Evolutionary conservation across 2,888 invertebrate species (phyloP).

Genomic region (Brenthis ino): DNA sequence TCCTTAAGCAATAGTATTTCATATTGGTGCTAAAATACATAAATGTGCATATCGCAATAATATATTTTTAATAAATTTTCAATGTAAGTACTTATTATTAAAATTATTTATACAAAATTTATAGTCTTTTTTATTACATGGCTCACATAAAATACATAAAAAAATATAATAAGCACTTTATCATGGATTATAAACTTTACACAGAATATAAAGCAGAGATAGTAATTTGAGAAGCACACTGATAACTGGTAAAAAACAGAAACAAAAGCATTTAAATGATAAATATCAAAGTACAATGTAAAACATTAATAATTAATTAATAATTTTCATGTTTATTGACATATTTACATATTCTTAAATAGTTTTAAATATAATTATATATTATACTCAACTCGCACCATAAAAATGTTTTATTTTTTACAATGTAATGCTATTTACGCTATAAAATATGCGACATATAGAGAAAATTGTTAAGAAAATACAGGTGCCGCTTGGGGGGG

Average conservation of each 20-base stretch:
- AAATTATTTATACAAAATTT: constrained; percentile 13
- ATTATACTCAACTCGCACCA: too few relatives aligned
- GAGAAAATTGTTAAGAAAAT: too few relatives aligned
- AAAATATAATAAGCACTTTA: neutral
- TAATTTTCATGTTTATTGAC: too few relatives aligned
- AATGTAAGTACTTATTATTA: constrained; percentile 17
- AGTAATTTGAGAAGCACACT: constrained; percentile 6
- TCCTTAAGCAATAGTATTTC: constrained; percentile 43
- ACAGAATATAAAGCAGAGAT: too few relatives aligned
- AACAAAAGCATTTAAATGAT: neutral
- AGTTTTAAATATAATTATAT: too few relatives aligned
- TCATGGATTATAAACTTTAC: too few relatives aligned
- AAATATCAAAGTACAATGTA: neutral
- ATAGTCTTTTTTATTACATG: neutral
- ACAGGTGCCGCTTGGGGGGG: too few relatives aligned
- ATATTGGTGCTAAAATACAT: constrained; percentile 52
- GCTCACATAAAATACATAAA: neutral
- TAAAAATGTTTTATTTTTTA: too few relatives aligned
- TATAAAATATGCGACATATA: too few relatives aligned
- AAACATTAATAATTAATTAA: neutral
- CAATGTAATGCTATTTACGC: too few relatives aligned
- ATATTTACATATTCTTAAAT: too few relatives aligned
- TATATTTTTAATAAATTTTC: constrained; percentile 29
- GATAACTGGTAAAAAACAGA: constrained; percentile 15
- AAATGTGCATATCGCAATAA: constrained; percentile 36